Base-by-base conservation (phyloP, 2,797 vertebrate genomes). In the Gymnocypris eckloni region DNA sequence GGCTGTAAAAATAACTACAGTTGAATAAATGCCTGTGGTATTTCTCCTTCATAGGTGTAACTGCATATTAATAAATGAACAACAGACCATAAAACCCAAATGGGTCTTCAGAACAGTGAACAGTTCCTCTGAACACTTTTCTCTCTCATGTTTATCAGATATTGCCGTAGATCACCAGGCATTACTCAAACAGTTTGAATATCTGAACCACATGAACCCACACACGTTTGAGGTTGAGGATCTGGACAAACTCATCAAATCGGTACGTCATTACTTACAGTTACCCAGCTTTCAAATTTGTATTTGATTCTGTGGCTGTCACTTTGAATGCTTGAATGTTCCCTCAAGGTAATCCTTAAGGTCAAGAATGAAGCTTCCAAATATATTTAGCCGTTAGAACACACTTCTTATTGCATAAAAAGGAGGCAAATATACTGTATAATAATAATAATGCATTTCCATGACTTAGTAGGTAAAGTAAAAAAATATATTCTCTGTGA, bases 121-220 rank as follows among this genome's bases (percentile, higher is more conserved):
- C 33, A 33, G 33, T 33, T 83, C 52, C 45, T 76, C 18, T 76
- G 11, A 37, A 85, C 41, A 33, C 50, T 18, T 41, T 48, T 79
- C 12, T 86, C 13, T 73, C 3, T 54, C 4, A 2, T 82, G 41
- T 77, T 76, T 71, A 12, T 33, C 89, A 99, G 98, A 96, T 87
- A 95, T 96, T 71, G 96, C 96, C 59, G 95, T 99, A 91, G 97
- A 99, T 88, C 97, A 99, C 92, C 97, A 98, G 86, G 94, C 94
- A 89, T 94, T 99, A 82, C 94, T 99, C 69, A 98, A 98, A 92
- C 98, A 99, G 93, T 99, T 99, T 91, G 97, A 99, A 88, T 97
- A 99, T 89, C 92, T 99, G 89, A 98, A 99, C 92, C 98, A 99
- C 91, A 93, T 96, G 95, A 99, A 99, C 94, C 98, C 98, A 59